phyloP scores from a whole-genome alignment of 2,113 vertebrate genomes.

The Diphyllodes magnificus region DNA sequence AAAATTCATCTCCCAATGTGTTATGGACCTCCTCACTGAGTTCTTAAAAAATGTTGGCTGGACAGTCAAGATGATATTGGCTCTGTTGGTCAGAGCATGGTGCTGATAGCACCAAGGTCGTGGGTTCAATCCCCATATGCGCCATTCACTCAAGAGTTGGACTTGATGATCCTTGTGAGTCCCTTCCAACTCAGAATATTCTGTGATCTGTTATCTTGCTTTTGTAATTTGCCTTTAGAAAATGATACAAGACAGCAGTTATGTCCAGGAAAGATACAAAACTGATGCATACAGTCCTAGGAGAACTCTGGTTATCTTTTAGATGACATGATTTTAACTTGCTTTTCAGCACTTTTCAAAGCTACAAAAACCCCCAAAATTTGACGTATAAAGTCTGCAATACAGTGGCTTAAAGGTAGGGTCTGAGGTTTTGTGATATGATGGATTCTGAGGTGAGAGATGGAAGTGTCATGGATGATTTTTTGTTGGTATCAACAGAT shows the following conservation, averaged over 20 bases:
- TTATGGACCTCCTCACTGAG: not conserved
- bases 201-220: not conserved
- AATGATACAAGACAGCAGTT: not conserved
- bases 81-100: not conserved
- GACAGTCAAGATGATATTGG: not conserved
- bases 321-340: not conserved
- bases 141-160: not conserved
- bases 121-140: rapidly evolving
- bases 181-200: not conserved
- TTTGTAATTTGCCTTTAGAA: not conserved
- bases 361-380: not conserved
- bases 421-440: not conserved
- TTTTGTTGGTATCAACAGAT: not conserved
- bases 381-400: not conserved
- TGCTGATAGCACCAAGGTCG: not conserved
- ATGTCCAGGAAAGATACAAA: not conserved
- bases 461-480: not conserved
- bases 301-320: not conserved
- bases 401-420: not conserved
- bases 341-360: not conserved
- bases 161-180: not conserved
- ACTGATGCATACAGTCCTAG: not conserved
- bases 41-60: not conserved
- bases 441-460: not conserved
- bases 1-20: not conserved